These are phyloP conservation scores for Petrophora chlorosata DNA, from an alignment of 2,888 invertebrate species.

Conservation along the genomic window DNA sequence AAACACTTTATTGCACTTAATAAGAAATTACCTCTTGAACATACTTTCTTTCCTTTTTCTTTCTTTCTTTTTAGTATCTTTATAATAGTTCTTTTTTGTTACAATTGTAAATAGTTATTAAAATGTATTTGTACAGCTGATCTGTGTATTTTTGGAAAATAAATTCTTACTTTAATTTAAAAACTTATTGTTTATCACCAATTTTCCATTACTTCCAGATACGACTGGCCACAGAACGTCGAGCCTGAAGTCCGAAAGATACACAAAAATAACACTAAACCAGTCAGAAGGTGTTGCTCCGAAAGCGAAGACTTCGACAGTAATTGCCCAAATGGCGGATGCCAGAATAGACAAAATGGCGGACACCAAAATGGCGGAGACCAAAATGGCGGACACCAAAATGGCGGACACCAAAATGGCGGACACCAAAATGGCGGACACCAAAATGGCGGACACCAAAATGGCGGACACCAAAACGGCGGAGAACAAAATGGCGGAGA, in stretches of 20 bases:
- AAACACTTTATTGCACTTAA: too few species aligned
- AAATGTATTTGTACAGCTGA: too few species aligned
- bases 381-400: slow-evolving; percentile 38
- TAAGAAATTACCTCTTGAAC: too few species aligned
- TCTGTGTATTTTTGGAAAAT: too few species aligned
- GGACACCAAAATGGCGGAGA: slow-evolving; percentile 36
- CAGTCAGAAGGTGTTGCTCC: slow-evolving; percentile 50
- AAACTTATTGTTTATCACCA: too few species aligned
- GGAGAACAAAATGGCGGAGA: slow-evolving; percentile 33
- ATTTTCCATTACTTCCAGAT: slow-evolving; percentile 74
- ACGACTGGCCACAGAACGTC: slow-evolving; percentile 88
- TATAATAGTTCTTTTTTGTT: too few species aligned
- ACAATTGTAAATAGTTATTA: too few species aligned
- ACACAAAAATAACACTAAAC: slow-evolving; percentile 50
- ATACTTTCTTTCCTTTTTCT: too few species aligned
- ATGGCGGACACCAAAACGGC: slow-evolving; percentile 18
- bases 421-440: slow-evolving; percentile 35
- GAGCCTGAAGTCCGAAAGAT: slow-evolving; percentile 71
- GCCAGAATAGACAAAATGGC: slow-evolving; percentile 23
- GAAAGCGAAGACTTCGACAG: slow-evolving; percentile 45
- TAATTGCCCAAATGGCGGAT: slow-evolving; percentile 25
- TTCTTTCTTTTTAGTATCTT: too few species aligned
- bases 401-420: slow-evolving; percentile 37
- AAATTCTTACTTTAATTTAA: too few species aligned
- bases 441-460: slow-evolving; percentile 36